Evolutionary conservation across 1,140 invertebrate species (phyloP), one percentile per base, ranked within the genome.

Genomic region (Caerostris darwini): DNA sequence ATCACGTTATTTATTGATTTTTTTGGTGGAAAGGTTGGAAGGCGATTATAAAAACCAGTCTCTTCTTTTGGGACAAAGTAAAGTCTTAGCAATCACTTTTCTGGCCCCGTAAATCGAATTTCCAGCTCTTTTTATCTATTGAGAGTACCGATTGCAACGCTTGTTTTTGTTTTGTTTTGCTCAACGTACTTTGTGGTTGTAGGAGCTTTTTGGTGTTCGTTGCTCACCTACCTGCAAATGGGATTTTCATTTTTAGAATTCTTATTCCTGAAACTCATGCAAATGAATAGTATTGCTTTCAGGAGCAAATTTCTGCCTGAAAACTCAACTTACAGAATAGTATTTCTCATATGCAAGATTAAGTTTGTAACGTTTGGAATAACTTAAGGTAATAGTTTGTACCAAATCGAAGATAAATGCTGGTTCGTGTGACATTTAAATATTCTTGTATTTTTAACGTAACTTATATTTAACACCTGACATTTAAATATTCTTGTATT

Each of bases 31-130:
- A 71, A 93, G 92, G 82, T 93, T 93, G 92, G 92, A 93, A 67
- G 81, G 77, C 82, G 92, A 87, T 93, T 93, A 93, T 93, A 93
- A 93, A 87, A 93, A 93, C 92, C 92, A 93, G 92, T 87, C 83
- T 93, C 92, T 93, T 93, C 92, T 87, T 85, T 92, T 77, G 57
- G 92, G 92, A 93, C 92, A 93, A 87, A 86, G 83, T 93, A 93
- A 93, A 93, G 92, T 93, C 83, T 93, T 93, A 93, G 92, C 92
- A 93, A 93, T 93, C 92, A 93, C 92, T 93, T 93, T 93, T 93
- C 92, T 87, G 82, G 58, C 64, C 82, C 83, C 83, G 82, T 71
- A 93, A 93, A 93, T 93, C 92, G 92, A 93, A 93, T 93, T 93
- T 93, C 92, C 92, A 93, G 92, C 82, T 93, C 59, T 93, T 93